These are phyloP conservation scores for Bagarius yarrelli DNA, from an alignment of 2,113 vertebrate genomes.

Conservation along the genomic window DNA sequence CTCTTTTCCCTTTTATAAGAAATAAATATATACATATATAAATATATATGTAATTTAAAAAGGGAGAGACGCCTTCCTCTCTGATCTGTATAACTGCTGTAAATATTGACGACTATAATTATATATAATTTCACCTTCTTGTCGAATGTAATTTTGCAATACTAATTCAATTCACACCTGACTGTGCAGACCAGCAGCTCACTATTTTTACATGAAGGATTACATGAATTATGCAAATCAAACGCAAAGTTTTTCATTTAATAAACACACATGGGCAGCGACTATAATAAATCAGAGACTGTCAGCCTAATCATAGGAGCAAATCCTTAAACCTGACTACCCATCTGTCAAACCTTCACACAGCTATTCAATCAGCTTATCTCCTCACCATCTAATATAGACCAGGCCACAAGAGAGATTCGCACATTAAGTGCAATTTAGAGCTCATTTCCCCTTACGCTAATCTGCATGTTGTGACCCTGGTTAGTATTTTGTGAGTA, in stretches of 20 bases:
- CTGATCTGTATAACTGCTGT: slow-evolving; percentile 23
- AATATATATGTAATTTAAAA: not conserved
- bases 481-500: not conserved
- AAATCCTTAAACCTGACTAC: not conserved
- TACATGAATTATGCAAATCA: slow-evolving; percentile 53
- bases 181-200: slow-evolving; percentile 52
- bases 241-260: slow-evolving; percentile 39
- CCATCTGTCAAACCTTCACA: not conserved
- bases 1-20: not conserved
- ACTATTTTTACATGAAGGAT: slow-evolving; percentile 52
- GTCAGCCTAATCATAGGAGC: not conserved
- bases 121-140: slow-evolving; percentile 48
- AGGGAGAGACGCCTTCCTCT: slow-evolving; percentile 17
- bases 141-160: slow-evolving; percentile 49
- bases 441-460: not conserved
- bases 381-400: not conserved
- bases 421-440: not conserved
- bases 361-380: not conserved
- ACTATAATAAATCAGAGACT: not conserved
- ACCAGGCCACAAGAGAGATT: not conserved
- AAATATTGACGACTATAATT: slow-evolving; percentile 44
- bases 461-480: not conserved
- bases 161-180: slow-evolving; percentile 54
- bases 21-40: not conserved
- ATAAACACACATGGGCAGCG: slow-evolving; percentile 14